Evolutionary conservation across 2,797 vertebrate genomes (phyloP).

Genomic region (Aplochiton taeniatus): DNA sequence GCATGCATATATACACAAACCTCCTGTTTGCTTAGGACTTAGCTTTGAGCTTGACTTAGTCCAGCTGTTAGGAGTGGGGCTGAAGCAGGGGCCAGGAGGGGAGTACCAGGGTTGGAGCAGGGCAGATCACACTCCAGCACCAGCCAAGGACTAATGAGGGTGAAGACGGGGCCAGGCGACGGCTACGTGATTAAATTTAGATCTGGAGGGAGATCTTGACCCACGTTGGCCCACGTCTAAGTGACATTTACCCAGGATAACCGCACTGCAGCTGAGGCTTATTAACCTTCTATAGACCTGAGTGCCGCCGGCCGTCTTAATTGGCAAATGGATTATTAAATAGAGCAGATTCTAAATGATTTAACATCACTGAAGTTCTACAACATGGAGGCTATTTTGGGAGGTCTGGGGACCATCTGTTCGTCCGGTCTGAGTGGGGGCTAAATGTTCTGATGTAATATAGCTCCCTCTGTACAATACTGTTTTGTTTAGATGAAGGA

Average conservation of each 20-base stretch:
- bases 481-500: not conserved
- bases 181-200: slow-evolving; percentile 83
- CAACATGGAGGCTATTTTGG: slow-evolving; percentile 60
- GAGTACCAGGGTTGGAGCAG: slow-evolving; percentile 56
- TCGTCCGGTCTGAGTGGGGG: slow-evolving; percentile 43
- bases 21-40: slow-evolving; percentile 28
- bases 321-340: slow-evolving; percentile 84
- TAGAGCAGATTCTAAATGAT: slow-evolving; percentile 74
- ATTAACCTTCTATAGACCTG: slow-evolving; percentile 84
- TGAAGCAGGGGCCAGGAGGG: slow-evolving; percentile 47
- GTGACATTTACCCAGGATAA: slow-evolving; percentile 85
- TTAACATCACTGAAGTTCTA: slow-evolving; percentile 67
- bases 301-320: slow-evolving; percentile 72
- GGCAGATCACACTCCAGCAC: slow-evolving; percentile 70
- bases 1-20: not conserved
- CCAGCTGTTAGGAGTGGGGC: slow-evolving; percentile 37
- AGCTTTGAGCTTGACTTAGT: slow-evolving; percentile 45
- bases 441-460: slow-evolving; percentile 36
- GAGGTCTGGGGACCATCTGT: slow-evolving; percentile 54
- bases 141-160: slow-evolving; percentile 82
- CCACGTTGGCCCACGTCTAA: slow-evolving; percentile 77
- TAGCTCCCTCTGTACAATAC: not conserved
- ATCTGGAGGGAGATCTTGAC: slow-evolving; percentile 85
- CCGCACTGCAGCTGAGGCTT: slow-evolving; percentile 79
- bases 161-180: slow-evolving; percentile 74